Conservation (phyloP, 2,888 invertebrate species). For the Phania funesta region DNA sequence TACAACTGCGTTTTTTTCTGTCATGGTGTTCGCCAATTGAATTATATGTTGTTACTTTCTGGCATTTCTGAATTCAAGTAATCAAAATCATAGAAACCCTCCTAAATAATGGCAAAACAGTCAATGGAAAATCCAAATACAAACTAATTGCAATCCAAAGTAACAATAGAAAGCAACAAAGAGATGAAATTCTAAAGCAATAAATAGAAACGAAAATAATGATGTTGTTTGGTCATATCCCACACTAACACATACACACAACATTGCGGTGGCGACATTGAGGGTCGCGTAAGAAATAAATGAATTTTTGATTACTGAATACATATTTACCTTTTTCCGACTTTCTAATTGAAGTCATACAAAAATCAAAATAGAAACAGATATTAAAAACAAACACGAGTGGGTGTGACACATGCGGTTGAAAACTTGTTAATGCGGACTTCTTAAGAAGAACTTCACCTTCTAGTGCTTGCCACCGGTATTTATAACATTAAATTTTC, state of each 20-base stretch:
- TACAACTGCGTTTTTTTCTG: too few species aligned
- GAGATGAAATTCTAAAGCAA: not conserved
- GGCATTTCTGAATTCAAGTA: not conserved
- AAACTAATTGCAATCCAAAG: constrained; percentile 3
- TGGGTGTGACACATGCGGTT: not conserved
- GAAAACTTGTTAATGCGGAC: constrained; percentile 19
- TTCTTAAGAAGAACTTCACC: not conserved
- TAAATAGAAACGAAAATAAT: not conserved
- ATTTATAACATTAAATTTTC: too few species aligned
- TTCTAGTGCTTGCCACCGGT: too few species aligned
- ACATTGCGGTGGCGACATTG: not conserved
- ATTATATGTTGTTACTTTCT: too few species aligned
- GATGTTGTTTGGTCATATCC: not conserved
- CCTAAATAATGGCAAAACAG: not conserved
- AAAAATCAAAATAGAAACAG: constrained; percentile 10
- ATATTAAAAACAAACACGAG: constrained; percentile 14
- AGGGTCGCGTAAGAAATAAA: constrained; percentile 22
- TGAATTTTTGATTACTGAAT: constrained; percentile 52
- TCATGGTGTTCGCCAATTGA: not conserved
- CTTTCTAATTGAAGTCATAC: constrained; percentile 1
- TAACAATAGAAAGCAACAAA: too few species aligned
- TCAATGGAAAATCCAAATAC: not conserved
- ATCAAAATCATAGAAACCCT: not conserved
- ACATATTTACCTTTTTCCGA: constrained; percentile 18
- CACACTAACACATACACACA: not conserved